These are phyloP conservation scores for Crotophaga sulcirostris DNA, from an alignment of 2,113 vertebrate species.

Conservation along the genomic window DNA sequence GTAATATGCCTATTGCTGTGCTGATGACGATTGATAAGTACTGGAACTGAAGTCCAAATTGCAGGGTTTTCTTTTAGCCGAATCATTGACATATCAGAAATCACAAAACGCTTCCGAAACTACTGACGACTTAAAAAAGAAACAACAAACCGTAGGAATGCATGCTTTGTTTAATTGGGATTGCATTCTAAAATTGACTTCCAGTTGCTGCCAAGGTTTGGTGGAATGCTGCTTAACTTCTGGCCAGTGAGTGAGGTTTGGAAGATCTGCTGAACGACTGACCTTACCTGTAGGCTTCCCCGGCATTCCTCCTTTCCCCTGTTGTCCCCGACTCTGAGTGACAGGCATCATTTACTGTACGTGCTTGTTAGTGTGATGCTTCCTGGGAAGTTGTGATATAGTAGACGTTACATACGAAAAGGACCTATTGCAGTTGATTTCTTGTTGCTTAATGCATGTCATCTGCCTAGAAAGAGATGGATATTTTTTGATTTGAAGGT, in stretches of 20 bases:
- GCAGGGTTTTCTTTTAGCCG: not conserved
- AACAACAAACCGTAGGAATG: not conserved
- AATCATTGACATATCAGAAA: not conserved
- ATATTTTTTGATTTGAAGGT: not conserved
- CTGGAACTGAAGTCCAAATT: not conserved
- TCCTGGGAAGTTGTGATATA: not conserved
- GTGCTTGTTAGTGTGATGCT: rapidly evolving
- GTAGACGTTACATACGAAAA: not conserved
- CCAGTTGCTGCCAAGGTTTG: not conserved
- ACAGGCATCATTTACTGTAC: rapidly evolving
- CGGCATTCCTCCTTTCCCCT: rapidly evolving
- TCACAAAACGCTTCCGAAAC: not conserved
- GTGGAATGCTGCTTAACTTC: not conserved
- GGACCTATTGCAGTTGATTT: not conserved
- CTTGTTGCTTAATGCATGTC: rapidly evolving
- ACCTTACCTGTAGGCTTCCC: not conserved
- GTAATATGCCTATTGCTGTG: not conserved
- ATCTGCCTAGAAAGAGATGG: not conserved
- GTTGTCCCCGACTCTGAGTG: rapidly evolving
- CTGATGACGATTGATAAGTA: not conserved
- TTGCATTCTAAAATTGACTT: not conserved
- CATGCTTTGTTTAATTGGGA: not conserved
- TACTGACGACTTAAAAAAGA: not conserved
- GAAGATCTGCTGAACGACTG: not conserved
- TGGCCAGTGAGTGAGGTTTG: not conserved